Conservation (phyloP, 64 coral and sea anemone genomes). For the Porites lutea region DNA sequence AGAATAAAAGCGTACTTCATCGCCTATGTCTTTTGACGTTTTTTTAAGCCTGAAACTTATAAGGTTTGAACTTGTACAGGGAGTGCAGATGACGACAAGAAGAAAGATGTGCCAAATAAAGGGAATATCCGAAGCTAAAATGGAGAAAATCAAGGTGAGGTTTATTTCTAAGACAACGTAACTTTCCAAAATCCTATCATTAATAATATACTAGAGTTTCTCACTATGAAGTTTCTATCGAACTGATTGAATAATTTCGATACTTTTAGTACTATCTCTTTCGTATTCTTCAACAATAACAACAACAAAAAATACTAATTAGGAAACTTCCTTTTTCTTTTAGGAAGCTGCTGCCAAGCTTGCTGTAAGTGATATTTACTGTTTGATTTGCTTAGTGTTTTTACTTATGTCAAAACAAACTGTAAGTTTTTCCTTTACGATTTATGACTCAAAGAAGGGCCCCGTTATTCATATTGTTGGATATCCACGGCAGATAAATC, state of each 20-base stretch:
- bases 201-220: neutral
- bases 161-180: neutral
- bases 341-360: conserved; percentile 96
- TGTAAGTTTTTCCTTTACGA: too few species aligned
- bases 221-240: too few species aligned
- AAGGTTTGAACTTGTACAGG: conserved; percentile 41
- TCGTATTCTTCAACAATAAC: neutral
- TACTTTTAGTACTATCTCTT: neutral
- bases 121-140: conserved; percentile 99
- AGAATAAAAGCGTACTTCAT: too few species aligned
- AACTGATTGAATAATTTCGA: too few species aligned
- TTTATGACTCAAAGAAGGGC: too few species aligned
- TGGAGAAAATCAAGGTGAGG: conserved; percentile 98
- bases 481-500: too few species aligned
- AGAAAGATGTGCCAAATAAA: conserved; percentile 98
- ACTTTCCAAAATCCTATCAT: neutral
- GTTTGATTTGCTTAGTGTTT: too few species aligned
- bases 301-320: too few species aligned
- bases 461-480: too few species aligned
- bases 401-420: too few species aligned
- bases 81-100: conserved; percentile 96
- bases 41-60: neutral
- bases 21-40: too few species aligned
- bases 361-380: conserved; percentile 72
- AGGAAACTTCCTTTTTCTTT: neutral